Percentiles rank a stretch among this genome's conserved stretches.
These are phyloP conservation scores for Luscinia luscinia DNA, from an alignment of 2,797 vertebrate species.

Conservation along the genomic window DNA sequence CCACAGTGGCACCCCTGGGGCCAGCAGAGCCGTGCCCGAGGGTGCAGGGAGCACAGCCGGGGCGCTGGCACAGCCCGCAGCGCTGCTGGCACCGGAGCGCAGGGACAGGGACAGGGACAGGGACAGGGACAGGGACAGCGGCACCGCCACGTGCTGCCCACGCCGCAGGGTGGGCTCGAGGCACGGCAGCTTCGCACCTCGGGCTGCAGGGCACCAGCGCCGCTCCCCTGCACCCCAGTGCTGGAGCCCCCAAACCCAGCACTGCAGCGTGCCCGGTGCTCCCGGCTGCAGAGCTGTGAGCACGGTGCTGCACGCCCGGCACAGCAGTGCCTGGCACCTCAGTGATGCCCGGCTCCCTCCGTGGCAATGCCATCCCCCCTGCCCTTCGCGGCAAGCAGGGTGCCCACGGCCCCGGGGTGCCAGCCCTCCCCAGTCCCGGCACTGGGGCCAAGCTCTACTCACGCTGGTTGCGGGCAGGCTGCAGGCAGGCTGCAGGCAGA, in stretches of 20 bases:
- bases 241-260: neutral
- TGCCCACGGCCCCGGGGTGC: neutral
- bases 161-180: neutral
- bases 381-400: neutral
- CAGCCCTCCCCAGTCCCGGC: neutral
- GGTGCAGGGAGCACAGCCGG: accelerated
- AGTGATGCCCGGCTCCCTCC: neutral
- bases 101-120: neutral
- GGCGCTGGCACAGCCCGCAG: accelerated
- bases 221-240: accelerated
- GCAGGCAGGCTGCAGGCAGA: slow-evolving; percentile 49
- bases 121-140: neutral
- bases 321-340: neutral
- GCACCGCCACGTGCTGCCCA: neutral
- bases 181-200: neutral
- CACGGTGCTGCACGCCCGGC: neutral
- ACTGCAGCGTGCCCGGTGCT: accelerated
- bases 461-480: slow-evolving; percentile 34
- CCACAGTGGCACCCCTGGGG: accelerated
- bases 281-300: accelerated
- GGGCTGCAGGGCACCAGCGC: neutral
- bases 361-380: neutral
- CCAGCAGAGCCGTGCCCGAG: neutral
- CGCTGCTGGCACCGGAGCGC: neutral
- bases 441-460: slow-evolving; percentile 28